phyloP scores from a whole-genome alignment of 1,140 invertebrate species.

The Pollicipes pollicipes region DNA sequence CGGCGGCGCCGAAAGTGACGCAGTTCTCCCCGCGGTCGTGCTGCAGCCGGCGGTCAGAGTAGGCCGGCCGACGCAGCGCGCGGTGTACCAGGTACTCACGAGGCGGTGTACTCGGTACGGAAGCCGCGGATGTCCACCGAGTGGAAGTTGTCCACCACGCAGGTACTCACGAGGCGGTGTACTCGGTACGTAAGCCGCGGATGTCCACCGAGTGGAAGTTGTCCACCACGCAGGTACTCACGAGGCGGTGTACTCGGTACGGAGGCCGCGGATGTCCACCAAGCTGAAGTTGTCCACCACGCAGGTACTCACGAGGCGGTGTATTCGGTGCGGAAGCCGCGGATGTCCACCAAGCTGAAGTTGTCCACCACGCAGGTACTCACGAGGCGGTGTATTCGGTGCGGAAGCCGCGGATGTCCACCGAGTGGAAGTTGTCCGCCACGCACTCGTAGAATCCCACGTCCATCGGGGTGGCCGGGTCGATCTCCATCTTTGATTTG shows the following conservation, averaged over 20 bases:
- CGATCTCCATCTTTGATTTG: conserved; percentile 27
- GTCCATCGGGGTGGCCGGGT: conserved; percentile 31
- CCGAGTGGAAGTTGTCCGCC: conserved; percentile 54
- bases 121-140: too few relatives aligned
- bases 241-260: conserved; percentile 36
- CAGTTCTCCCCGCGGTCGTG: too few relatives aligned
- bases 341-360: too few relatives aligned
- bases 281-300: conserved; percentile 57
- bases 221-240: conserved; percentile 31
- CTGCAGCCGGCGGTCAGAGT: too few relatives aligned
- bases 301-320: too few relatives aligned
- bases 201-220: conserved; percentile 48
- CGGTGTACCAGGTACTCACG: too few relatives aligned
- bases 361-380: too few relatives aligned
- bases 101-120: conserved; percentile 37
- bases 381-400: conserved; percentile 33
- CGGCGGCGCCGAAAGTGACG: too few relatives aligned
- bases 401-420: conserved; percentile 47
- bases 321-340: too few relatives aligned
- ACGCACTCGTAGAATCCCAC: conserved; percentile 52
- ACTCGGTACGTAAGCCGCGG: conserved; percentile 48
- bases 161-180: conserved; percentile 4
- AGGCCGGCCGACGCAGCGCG: too few relatives aligned
- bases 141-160: too few relatives aligned
- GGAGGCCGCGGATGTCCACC: conserved; percentile 46